phyloP scores from a whole-genome alignment of 2,113 vertebrate species.

The Propithecus coquereli region DNA sequence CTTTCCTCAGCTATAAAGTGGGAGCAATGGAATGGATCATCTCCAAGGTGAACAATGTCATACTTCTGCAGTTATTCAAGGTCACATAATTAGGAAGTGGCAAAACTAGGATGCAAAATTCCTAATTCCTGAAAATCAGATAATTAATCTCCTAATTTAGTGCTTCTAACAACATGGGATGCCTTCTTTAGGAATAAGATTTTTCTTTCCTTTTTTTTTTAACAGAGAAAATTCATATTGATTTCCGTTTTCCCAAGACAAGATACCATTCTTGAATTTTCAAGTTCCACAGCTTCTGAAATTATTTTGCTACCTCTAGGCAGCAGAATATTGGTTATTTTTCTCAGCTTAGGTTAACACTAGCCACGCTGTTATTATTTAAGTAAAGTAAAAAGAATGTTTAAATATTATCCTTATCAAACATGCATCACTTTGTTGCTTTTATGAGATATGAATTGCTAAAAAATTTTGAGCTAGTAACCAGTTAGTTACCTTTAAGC shows the following conservation, averaged over 20 bases:
- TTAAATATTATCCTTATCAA: neutral
- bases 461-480: neutral
- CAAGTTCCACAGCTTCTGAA: conserved; percentile 5
- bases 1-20: neutral
- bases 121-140: neutral
- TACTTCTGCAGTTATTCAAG: neutral
- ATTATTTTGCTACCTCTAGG: neutral
- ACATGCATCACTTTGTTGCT: neutral
- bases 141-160: neutral
- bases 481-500: neutral
- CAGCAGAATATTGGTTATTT: conserved; percentile 8
- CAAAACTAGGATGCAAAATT: neutral
- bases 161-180: neutral
- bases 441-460: neutral
- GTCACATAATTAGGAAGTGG: neutral
- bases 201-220: neutral
- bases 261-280: neutral
- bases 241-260: too few relatives aligned
- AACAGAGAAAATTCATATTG: too few relatives aligned
- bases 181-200: neutral
- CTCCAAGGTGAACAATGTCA: neutral
- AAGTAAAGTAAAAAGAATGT: neutral
- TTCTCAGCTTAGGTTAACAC: neutral
- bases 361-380: neutral
- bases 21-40: too few relatives aligned